Evolutionary conservation across 2,888 invertebrate species (phyloP).

Genomic region (Latrodectus elegans): DNA sequence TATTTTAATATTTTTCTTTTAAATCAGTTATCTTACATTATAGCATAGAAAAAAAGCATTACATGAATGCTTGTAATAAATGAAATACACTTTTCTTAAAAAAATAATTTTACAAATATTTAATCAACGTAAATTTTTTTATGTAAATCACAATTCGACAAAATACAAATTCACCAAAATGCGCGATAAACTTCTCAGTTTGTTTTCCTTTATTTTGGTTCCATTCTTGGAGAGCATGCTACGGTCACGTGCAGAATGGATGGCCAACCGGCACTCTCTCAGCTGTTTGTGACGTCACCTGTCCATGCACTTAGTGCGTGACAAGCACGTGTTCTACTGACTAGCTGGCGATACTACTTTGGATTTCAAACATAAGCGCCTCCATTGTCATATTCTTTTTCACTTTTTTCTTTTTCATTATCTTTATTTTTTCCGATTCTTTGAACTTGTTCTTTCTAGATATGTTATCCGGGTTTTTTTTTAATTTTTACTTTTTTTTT

Average conservation of each 20-base stretch:
- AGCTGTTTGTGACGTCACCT: conserved; percentile 61
- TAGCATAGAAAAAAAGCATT: too few species aligned
- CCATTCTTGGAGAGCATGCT: conserved; percentile 42
- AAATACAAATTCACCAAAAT: background rate
- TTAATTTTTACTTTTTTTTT: background rate
- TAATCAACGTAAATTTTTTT: background rate
- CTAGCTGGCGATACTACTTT: conserved; percentile 17
- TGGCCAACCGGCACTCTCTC: conserved; percentile 53
- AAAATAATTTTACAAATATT: background rate
- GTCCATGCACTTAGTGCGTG: conserved; percentile 44
- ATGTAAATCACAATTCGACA: background rate
- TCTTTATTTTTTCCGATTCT: background rate
- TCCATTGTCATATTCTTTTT: background rate
- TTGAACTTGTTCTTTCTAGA: background rate
- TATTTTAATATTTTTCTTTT: too few species aligned
- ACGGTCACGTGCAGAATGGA: conserved; percentile 41
- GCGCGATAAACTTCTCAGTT: conserved; percentile 3
- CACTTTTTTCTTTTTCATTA: background rate
- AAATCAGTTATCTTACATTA: too few species aligned
- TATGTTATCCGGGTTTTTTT: background rate
- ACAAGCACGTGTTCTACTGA: conserved; percentile 55
- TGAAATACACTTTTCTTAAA: background rate
- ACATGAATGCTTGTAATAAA: too few species aligned
- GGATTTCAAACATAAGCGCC: conserved; percentile 21
- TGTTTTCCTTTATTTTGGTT: background rate